A percentile compares a stretch with the other conserved stretches of the same genome.
phyloP scores from a whole-genome alignment of 2,113 vertebrate genomes.

The Archocentrus centrarchus region DNA sequence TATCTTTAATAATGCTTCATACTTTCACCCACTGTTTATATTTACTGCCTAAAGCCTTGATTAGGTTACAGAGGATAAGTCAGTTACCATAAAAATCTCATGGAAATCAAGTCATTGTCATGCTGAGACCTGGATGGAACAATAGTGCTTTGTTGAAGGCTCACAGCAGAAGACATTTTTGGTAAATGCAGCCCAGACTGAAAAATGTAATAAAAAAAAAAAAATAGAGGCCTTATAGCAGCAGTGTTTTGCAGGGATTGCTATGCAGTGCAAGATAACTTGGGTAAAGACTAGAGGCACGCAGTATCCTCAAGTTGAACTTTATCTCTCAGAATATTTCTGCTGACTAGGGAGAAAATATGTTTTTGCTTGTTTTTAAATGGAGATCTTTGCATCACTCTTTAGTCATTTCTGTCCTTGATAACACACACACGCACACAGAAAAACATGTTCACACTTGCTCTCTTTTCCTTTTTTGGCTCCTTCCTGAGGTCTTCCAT shows the following conservation, averaged over 20 bases:
- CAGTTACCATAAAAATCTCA: slow-evolving; percentile 48
- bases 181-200: slow-evolving; percentile 16
- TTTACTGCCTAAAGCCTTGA: slow-evolving; percentile 48
- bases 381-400: slow-evolving; percentile 20
- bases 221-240: not conserved
- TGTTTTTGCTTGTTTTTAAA: slow-evolving; percentile 33
- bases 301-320: slow-evolving; percentile 43
- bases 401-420: slow-evolving; percentile 35
- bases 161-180: slow-evolving; percentile 20
- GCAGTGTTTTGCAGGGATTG: slow-evolving; percentile 7
- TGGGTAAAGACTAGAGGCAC: slow-evolving; percentile 2
- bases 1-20: slow-evolving; percentile 7
- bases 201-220: not conserved
- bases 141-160: slow-evolving; percentile 44
- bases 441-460: slow-evolving; percentile 40
- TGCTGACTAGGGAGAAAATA: slow-evolving; percentile 38
- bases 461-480: not conserved
- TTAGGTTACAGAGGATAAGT: slow-evolving; percentile 59
- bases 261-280: not conserved
- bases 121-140: slow-evolving; percentile 32
- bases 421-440: slow-evolving; percentile 25
- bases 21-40: slow-evolving; percentile 20
- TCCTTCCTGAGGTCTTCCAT: slow-evolving; percentile 26
- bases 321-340: slow-evolving; percentile 22
- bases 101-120: slow-evolving; percentile 43